A percentile compares a stretch with the other conserved stretches of the same genome.
phyloP scores from a whole-genome alignment of 2,113 vertebrate species.

The Albula goreensis region DNA sequence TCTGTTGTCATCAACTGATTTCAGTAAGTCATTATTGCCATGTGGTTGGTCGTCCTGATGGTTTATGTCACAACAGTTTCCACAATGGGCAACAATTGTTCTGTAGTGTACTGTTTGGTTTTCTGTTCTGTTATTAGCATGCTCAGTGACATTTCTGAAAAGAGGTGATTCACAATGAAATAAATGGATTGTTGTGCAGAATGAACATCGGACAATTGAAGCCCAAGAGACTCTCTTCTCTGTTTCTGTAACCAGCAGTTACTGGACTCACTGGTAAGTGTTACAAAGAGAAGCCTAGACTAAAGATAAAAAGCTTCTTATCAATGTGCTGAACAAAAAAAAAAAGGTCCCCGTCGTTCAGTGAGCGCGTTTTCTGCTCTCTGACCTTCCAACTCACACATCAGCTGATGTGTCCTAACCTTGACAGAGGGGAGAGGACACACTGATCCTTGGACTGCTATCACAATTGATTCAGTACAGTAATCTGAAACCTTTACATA shows the following conservation, averaged over 20 bases:
- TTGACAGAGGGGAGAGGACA: not conserved
- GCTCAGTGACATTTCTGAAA: not conserved
- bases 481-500: too few relatives aligned
- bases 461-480: not conserved
- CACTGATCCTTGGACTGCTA: not conserved
- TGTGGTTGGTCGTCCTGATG: too few relatives aligned
- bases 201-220: not conserved
- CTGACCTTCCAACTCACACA: constrained; percentile 15
- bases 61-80: too few relatives aligned
- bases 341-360: not conserved
- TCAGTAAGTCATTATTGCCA: constrained; percentile 11
- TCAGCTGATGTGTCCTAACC: not conserved
- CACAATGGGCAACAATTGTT: not conserved
- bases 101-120: not conserved
- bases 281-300: not conserved
- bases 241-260: not conserved
- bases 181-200: not conserved
- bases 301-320: not conserved
- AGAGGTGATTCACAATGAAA: not conserved
- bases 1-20: constrained; percentile 23
- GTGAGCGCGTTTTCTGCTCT: constrained; percentile 2
- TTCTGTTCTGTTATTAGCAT: not conserved
- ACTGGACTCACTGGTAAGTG: not conserved
- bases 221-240: not conserved
- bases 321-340: not conserved